A percentile compares a stretch with the other conserved stretches of the same genome.
phyloP scores from a whole-genome alignment of 1,140 invertebrate genomes.

The Uloborus diversus region DNA sequence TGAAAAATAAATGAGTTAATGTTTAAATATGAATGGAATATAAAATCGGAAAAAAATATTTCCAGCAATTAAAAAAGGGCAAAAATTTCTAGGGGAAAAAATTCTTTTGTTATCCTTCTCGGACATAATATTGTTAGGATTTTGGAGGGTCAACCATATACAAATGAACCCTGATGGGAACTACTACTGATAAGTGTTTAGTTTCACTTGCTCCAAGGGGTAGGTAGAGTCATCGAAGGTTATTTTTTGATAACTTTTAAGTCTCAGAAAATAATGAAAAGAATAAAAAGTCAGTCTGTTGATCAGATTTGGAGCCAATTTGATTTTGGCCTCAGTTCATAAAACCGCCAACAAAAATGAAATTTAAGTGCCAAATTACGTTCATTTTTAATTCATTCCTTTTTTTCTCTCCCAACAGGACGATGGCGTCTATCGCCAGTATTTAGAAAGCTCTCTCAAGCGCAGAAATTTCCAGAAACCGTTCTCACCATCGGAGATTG shows the following conservation, averaged over 20 bases:
- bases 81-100: too few relatives aligned
- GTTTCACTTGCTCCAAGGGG: too few relatives aligned
- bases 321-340: not conserved
- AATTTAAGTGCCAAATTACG: not conserved
- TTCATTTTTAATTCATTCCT: not conserved
- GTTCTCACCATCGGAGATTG: not conserved
- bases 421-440: not conserved
- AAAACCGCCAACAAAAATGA: not conserved
- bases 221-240: too few relatives aligned
- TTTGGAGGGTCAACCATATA: too few relatives aligned
- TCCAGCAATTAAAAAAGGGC: too few relatives aligned
- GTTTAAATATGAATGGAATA: too few relatives aligned
- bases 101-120: too few relatives aligned
- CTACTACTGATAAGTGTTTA: too few relatives aligned
- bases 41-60: too few relatives aligned
- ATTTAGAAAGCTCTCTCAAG: not conserved
- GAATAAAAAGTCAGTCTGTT: not conserved
- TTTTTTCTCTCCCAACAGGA: conserved; percentile 5
- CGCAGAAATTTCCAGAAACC: not conserved
- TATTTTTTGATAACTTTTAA: conserved; percentile 12
- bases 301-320: not conserved
- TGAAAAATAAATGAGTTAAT: too few relatives aligned
- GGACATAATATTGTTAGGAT: too few relatives aligned
- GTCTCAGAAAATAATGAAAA: not conserved
- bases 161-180: too few relatives aligned